Conservation (phyloP, 2,797 vertebrate genomes). For the Geotrypetes seraphini region DNA sequence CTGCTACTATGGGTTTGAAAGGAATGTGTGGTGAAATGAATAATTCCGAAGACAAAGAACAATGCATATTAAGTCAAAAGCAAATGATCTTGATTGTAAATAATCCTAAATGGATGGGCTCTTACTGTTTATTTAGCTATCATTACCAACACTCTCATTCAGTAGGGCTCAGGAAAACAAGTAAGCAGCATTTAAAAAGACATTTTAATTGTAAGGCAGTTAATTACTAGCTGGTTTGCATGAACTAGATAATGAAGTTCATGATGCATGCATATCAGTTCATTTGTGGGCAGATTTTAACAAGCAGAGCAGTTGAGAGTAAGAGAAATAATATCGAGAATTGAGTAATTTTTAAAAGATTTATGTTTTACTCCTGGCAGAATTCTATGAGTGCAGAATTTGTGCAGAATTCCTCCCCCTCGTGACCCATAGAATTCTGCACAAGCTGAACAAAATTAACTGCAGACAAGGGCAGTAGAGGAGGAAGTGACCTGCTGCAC, state of each 20-base stretch:
- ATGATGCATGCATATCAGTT: background rate
- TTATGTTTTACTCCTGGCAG: no score
- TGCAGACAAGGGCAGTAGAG: no score
- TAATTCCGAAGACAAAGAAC: background rate
- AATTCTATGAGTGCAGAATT: no score
- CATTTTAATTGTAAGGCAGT: constrained; percentile 1
- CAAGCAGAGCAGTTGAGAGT: rapidly evolving
- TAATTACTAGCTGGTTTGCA: background rate
- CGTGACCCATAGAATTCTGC: no score
- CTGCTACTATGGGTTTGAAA: background rate
- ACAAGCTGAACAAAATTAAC: no score
- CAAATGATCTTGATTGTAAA: constrained; percentile 1
- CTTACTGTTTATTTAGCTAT: background rate
- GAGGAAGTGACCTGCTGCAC: no score
- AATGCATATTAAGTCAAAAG: background rate
- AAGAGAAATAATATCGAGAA: constrained; percentile 26
- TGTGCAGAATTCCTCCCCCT: no score
- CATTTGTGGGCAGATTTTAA: background rate
- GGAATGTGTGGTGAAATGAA: background rate
- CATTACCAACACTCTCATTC: background rate
- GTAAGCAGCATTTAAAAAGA: background rate
- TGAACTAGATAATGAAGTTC: background rate
- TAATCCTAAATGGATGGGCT: background rate
- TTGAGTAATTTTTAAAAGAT: constrained; percentile 26
- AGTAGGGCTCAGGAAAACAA: background rate